phyloP scores from a whole-genome alignment of 2,888 invertebrate species.

The Ganaspis brasiliensis region DNA sequence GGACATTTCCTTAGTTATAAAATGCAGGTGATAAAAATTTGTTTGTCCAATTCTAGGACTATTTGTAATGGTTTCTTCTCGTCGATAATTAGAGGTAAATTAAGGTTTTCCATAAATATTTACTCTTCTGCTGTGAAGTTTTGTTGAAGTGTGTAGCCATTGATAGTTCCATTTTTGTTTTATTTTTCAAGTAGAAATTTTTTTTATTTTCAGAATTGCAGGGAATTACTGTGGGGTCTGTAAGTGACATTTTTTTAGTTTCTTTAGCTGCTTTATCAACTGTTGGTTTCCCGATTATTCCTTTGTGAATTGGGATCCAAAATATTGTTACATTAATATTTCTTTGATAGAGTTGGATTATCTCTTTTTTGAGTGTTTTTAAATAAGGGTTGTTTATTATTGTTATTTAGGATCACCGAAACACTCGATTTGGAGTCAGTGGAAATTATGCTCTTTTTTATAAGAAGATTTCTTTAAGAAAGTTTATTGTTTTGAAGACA shows the following conservation, averaged over 20 bases:
- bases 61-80: slow-evolving; percentile 10
- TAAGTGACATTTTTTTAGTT: slow-evolving; percentile 15
- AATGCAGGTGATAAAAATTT: not conserved
- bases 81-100: too few relatives aligned
- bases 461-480: not conserved
- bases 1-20: not conserved
- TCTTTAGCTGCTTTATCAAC: slow-evolving; percentile 43
- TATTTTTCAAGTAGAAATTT: slow-evolving; percentile 78
- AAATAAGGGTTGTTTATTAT: slow-evolving; percentile 22
- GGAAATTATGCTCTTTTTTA: slow-evolving; percentile 20
- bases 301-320: slow-evolving; percentile 46
- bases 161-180: slow-evolving; percentile 80
- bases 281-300: slow-evolving; percentile 43
- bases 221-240: slow-evolving; percentile 29
- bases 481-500: slow-evolving; percentile 16
- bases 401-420: slow-evolving; percentile 12
- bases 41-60: slow-evolving; percentile 39
- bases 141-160: slow-evolving; percentile 65
- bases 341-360: not conserved
- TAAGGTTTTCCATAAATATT: not conserved
- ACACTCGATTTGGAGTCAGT: slow-evolving; percentile 33
- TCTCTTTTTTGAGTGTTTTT: slow-evolving; percentile 25
- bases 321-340: slow-evolving; percentile 11
- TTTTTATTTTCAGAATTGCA: slow-evolving; percentile 31
- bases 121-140: not conserved